Evolutionary conservation across 2,888 invertebrate genomes (phyloP).

Genomic region (Bellardia bayeri): DNA sequence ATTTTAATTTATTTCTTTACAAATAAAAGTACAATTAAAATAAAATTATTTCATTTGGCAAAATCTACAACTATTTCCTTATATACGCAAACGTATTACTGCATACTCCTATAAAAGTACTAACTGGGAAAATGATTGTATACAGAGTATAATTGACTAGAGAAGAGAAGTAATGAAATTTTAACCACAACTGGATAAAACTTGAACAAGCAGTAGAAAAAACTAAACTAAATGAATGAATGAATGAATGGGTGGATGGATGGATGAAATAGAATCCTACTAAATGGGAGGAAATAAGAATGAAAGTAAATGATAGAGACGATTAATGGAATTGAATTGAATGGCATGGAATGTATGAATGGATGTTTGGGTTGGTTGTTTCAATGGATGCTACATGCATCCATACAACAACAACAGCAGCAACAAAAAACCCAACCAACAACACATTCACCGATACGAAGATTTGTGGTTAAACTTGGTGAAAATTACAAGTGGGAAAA

Average conservation of each 20-base stretch:
- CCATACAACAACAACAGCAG: slow-evolving; percentile 10
- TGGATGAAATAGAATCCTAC: slow-evolving; percentile 22
- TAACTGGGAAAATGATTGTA: slow-evolving; percentile 33
- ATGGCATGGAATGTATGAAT: slow-evolving; percentile 49
- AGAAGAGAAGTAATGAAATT: slow-evolving; percentile 68
- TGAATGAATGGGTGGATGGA: slow-evolving; percentile 37
- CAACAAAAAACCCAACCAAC: slow-evolving; percentile 8
- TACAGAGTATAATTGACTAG: slow-evolving; percentile 58
- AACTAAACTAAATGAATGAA: slow-evolving; percentile 36
- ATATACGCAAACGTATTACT: not conserved
- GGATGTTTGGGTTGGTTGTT: not conserved
- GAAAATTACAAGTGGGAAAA: slow-evolving; percentile 63
- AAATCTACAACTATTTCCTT: slow-evolving; percentile 22
- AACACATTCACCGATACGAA: slow-evolving; percentile 51
- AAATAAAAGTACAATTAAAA: slow-evolving; percentile 39
- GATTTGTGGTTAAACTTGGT: slow-evolving; percentile 68
- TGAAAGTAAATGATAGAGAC: slow-evolving; percentile 45
- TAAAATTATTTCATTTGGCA: slow-evolving; percentile 35
- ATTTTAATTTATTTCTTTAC: slow-evolving; percentile 47
- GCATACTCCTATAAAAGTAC: not conserved
- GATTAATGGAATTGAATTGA: slow-evolving; percentile 7
- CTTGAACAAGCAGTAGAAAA: not conserved
- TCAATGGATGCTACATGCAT: not conserved
- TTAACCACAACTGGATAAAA: slow-evolving; percentile 59
- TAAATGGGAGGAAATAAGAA: slow-evolving; percentile 48